Evolutionary conservation across 2,797 vertebrate genomes (phyloP), one percentile per base, ranked within the genome.

Genomic region (Alosa sapidissima): DNA sequence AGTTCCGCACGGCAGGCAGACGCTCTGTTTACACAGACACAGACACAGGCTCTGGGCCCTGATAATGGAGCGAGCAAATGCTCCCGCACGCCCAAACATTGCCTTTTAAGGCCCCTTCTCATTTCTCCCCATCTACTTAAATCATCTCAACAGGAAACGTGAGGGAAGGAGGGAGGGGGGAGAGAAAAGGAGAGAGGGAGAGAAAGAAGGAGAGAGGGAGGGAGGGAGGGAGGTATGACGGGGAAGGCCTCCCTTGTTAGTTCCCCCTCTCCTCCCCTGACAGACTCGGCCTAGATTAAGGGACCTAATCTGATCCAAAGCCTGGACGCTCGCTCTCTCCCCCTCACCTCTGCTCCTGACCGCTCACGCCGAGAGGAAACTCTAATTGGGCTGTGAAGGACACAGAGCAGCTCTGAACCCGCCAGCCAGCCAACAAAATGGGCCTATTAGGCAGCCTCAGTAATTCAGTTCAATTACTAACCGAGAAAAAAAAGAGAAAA

Each of bases 51-150:
- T 33, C 65, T 58, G 33, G 83, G 88, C 89, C 89, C 83, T 92
- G 94, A 95, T 94, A 95, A 93, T 89, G 92, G 90, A 91, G 89
- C 89, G 89, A 93, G 88, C 83, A 88, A 89, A 88, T 90, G 88
- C 90, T 92, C 87, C 89, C 89, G 88, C 89, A 90, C 85, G 92
- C 89, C 91, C 93, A 95, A 95, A 96, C 94, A 95, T 96, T 94
- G 87, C 96, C 96, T 94, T 94, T 95, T 96, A 96, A 95, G 96
- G 96, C 88, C 86, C 33, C 89, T 86, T 91, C 89, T 94, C 90
- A 93, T 89, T 92, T 92, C 90, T 88, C 88, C 89, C 89, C 87
- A 87, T 91, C 91, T 94, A 90, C 86, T 87, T 91, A 93, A 95
- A 94, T 94, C 93, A 94, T 91, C 89, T 49, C 72, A 88, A 92